Evolutionary conservation across 2,113 vertebrate genomes (phyloP), one percentile per base, ranked within the genome.

Genomic region (Sander vitreus): DNA sequence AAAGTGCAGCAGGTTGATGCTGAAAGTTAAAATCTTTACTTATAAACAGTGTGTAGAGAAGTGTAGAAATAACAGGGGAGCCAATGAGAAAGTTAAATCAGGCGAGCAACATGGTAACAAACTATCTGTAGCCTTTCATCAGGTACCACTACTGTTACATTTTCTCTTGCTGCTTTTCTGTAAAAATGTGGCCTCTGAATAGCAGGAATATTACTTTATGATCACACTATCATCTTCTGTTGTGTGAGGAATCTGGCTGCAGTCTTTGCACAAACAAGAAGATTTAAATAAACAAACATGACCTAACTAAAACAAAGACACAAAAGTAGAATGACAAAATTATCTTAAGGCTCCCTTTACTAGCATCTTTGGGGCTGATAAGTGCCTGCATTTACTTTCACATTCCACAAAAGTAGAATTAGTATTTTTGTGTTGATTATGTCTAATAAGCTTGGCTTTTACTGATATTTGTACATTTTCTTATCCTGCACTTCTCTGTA

Each of bases 1-100:
- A 78, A 33, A 33, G 80, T 27, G 33, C 68, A 27, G 54, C 53
- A 62, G 51, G 64, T 71, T 67, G 16, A 21, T 83, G 76, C 65
- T 78, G 53, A 70, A 39, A 78, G 84, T 74, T 6, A 45, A 77
- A 33, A 60, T 19, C 19, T 70, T 0, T 21, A 19, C 0, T 27
- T 33, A 57, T 63, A 12, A 85, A 55, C n/a, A 68, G 51, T 1
- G 0, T 51, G 70, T 60, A 65, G 58, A 70, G 36, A 30, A 53
- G 50, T 2, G 3, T 51, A 27, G 33, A 58, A 43, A 73, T 66
- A 33, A 21, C 4, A 2, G 9, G 1, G 54, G 19, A 63, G 23
- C 33, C 36, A 30, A 9, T n/a, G 45, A 9, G 30, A 18, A 75
- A 7, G 12, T 70, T 54, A 19, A 73, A 71, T 65, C 27, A 50